Evolutionary conservation across 2,113 vertebrate species (phyloP).

Genomic region (rabbit (Oryctolagus cuniculus)): DNA sequence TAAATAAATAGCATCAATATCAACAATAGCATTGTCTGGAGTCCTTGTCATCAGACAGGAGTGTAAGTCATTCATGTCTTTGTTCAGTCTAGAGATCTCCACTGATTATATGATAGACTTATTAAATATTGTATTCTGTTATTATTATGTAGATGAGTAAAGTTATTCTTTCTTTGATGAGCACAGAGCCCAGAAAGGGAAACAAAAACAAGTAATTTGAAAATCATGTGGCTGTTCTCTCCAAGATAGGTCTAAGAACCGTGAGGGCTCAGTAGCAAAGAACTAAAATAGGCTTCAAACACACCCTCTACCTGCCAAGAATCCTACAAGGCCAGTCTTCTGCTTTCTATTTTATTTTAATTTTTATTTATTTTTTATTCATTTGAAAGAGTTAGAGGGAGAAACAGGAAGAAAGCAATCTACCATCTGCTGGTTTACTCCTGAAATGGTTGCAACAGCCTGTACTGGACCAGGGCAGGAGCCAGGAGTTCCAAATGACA

Average conservation of each 20-base stretch:
- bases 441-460: too few species aligned
- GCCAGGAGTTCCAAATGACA: too few species aligned
- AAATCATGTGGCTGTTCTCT: background rate
- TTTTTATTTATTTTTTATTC: too few species aligned
- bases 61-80: background rate
- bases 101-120: background rate
- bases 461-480: too few species aligned
- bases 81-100: background rate
- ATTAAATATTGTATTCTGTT: background rate
- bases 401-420: too few species aligned
- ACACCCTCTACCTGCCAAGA: background rate
- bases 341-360: too few species aligned
- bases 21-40: background rate
- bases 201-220: background rate
- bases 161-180: background rate
- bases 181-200: background rate
- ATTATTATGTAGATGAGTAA: background rate
- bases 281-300: background rate
- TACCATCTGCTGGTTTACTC: too few species aligned
- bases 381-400: too few species aligned
- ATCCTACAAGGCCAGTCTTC: background rate
- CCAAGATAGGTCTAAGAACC: background rate
- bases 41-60: background rate
- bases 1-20: background rate
- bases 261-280: background rate